Evolutionary conservation across 1,140 invertebrate species (phyloP).

Genomic region (Spodoptera litura): DNA sequence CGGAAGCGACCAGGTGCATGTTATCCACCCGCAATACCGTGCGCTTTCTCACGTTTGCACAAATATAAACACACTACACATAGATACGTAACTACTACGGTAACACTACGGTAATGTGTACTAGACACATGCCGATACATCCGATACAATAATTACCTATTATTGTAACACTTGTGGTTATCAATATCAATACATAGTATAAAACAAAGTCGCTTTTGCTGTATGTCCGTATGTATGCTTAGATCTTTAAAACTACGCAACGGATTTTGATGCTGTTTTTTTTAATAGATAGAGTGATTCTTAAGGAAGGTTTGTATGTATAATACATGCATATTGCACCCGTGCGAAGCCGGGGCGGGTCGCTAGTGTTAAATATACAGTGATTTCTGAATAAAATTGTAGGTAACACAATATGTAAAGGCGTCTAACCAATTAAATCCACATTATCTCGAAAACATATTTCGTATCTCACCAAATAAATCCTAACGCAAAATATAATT

Average conservation of each 20-base stretch:
- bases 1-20: conserved; percentile 46
- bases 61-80: conserved; percentile 34
- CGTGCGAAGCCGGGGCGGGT: too few species aligned
- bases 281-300: too few species aligned
- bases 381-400: not conserved
- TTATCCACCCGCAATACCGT: conserved; percentile 28
- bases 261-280: too few species aligned
- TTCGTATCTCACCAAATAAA: too few species aligned
- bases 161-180: not conserved
- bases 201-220: too few species aligned
- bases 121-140: conserved; percentile 24
- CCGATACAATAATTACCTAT: conserved; percentile 39
- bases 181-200: too few species aligned
- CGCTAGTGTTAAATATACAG: not conserved
- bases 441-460: not conserved
- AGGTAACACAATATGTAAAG: not conserved
- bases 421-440: not conserved
- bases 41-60: conserved; percentile 50
- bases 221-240: too few species aligned
- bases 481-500: too few species aligned
- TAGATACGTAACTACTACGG: not conserved
- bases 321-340: too few species aligned
- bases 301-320: too few species aligned
- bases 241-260: too few species aligned
- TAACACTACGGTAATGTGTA: not conserved